Percentiles rank a stretch among this genome's conserved stretches.
Evolutionary conservation across 2,113 vertebrate species (phyloP).

Genomic region (Stomatorhinus ivindoensis): DNA sequence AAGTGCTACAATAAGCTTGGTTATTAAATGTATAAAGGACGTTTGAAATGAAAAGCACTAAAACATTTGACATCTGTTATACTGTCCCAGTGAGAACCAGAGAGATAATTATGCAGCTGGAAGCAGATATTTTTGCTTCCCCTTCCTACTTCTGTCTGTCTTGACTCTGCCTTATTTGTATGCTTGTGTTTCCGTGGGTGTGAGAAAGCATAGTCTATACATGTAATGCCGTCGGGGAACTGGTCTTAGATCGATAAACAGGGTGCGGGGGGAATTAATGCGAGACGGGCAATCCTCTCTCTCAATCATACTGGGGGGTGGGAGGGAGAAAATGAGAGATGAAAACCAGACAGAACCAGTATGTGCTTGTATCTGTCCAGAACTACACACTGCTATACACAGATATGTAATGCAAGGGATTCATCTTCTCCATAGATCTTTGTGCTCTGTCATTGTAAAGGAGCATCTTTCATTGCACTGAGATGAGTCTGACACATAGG

Average conservation of each 20-base stretch:
- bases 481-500: not conserved
- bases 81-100: not conserved
- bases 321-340: not conserved
- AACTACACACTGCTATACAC: too few relatives aligned
- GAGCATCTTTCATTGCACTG: not conserved
- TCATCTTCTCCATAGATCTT: not conserved
- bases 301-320: conserved; percentile 36
- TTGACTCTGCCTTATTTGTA: not conserved
- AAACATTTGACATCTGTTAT: not conserved
- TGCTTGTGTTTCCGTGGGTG: conserved; percentile 56
- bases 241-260: conserved; percentile 60
- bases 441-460: not conserved
- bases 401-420: conserved; percentile 5
- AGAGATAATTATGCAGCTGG: not conserved
- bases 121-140: not conserved
- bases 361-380: not conserved
- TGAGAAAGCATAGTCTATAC: conserved; percentile 64
- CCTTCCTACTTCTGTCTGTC: not conserved
- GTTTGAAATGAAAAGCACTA: conserved; percentile 18
- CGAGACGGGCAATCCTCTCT: conserved; percentile 60
- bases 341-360: not conserved
- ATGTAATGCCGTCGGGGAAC: conserved; percentile 62
- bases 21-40: conserved; percentile 14
- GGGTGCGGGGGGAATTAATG: conserved; percentile 68
- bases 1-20: not conserved